These are phyloP conservation scores for Amphiprion clarkii DNA, from an alignment of 2,797 vertebrate genomes.

Conservation along the genomic window DNA sequence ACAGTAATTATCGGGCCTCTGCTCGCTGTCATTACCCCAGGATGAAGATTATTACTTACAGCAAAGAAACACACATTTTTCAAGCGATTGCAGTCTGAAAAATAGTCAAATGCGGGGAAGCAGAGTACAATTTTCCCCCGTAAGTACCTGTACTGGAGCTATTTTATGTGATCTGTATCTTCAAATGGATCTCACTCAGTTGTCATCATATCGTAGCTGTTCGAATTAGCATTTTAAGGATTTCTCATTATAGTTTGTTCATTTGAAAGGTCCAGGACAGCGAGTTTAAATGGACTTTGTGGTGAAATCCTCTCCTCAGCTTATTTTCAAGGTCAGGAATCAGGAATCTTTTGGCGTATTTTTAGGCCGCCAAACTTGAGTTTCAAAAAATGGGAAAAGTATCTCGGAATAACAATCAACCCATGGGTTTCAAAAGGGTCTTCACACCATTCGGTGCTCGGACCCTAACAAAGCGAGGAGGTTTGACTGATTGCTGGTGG, in stretches of 20 bases:
- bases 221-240: background rate
- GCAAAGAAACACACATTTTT: constrained; percentile 4
- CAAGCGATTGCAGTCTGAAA: constrained; percentile 5
- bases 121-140: background rate
- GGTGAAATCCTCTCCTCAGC: background rate
- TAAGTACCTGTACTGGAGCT: background rate
- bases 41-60: constrained; percentile 23
- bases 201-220: background rate
- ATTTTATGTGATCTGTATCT: constrained; percentile 1
- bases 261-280: too few relatives aligned
- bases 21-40: constrained; percentile 18
- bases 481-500: background rate
- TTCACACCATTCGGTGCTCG: too few relatives aligned
- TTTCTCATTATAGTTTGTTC: background rate
- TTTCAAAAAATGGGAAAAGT: too few relatives aligned
- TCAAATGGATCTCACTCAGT: background rate
- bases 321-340: background rate
- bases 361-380: too few relatives aligned
- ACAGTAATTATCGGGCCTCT: constrained; percentile 22
- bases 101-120: background rate
- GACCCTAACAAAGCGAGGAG: too few relatives aligned
- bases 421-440: too few relatives aligned
- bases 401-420: too few relatives aligned
- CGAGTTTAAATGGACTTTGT: too few relatives aligned
- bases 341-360: too few relatives aligned